Evolutionary conservation across 2,797 vertebrate species (phyloP).

Genomic region (Silurus lanzhouensis): DNA sequence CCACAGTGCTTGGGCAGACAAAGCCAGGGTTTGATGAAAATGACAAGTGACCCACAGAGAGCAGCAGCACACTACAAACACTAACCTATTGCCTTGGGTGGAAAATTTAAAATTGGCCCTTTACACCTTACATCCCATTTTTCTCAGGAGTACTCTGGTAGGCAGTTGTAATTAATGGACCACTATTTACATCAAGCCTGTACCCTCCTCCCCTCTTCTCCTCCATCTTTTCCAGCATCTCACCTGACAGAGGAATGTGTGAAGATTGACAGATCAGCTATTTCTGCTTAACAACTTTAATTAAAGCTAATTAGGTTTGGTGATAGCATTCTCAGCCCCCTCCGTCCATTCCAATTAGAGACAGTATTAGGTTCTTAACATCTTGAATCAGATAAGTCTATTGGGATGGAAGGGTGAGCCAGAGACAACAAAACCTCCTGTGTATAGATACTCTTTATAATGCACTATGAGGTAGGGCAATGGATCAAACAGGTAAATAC

Average conservation of each 20-base stretch:
- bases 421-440: conserved; percentile 49
- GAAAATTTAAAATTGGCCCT: conserved; percentile 36
- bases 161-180: conserved; percentile 58
- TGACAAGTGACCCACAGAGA: conserved; percentile 66
- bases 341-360: conserved; percentile 71
- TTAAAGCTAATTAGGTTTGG: conserved; percentile 76
- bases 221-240: conserved; percentile 20
- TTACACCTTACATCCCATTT: conserved; percentile 30
- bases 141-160: conserved; percentile 44
- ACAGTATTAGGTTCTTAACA: conserved; percentile 67
- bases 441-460: conserved; percentile 56
- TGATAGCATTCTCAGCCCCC: conserved; percentile 71
- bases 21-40: conserved; percentile 10
- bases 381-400: conserved; percentile 64
- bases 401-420: conserved; percentile 52
- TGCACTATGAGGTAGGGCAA: conserved; percentile 17
- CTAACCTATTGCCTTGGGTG: conserved; percentile 10
- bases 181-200: conserved; percentile 53
- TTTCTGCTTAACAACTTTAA: conserved; percentile 73
- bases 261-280: conserved; percentile 76
- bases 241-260: conserved; percentile 53
- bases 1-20: conserved; percentile 53
- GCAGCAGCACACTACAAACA: conserved; percentile 68
- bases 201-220: conserved; percentile 31
- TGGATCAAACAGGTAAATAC: conserved; percentile 61